A percentile compares a stretch with the other conserved stretches of the same genome.
These are phyloP conservation scores for Telmatochromis sp. DNA, from an alignment of 2,113 vertebrate species.

Conservation along the genomic window DNA sequence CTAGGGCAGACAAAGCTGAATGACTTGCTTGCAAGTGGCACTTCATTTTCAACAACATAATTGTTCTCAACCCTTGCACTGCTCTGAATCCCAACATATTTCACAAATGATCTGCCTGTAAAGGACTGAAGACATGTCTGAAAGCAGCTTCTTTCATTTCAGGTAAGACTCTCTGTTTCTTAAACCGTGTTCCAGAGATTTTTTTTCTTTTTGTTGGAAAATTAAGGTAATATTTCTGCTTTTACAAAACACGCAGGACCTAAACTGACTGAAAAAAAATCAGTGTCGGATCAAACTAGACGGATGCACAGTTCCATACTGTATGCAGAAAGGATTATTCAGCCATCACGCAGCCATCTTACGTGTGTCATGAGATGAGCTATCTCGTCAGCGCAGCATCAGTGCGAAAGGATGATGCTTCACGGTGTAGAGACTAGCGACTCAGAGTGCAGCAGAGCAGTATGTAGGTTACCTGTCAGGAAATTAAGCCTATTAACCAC, in stretches of 20 bases:
- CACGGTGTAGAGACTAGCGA: background rate
- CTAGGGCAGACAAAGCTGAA: conserved; percentile 12
- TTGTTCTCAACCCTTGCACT: conserved; percentile 32
- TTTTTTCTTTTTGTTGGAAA: background rate
- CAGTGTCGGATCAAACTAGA: background rate
- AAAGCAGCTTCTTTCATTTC: conserved; percentile 22
- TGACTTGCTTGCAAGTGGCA: conserved; percentile 24
- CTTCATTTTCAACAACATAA: conserved; percentile 61
- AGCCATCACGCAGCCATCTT: background rate
- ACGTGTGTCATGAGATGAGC: background rate
- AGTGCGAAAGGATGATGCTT: conserved; percentile 2
- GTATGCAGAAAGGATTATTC: background rate
- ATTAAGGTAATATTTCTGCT: background rate
- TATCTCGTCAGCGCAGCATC: background rate
- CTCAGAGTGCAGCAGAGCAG: background rate
- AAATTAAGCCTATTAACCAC: conserved; percentile 53
- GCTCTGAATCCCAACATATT: conserved; percentile 23
- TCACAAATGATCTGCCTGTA: background rate
- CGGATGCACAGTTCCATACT: background rate
- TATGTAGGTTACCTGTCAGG: conserved; percentile 57
- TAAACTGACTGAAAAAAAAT: background rate
- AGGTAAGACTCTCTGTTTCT: conserved; percentile 34
- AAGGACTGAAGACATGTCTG: conserved; percentile 25
- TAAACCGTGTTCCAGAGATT: background rate
- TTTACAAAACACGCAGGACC: background rate